Evolutionary conservation across 1,140 invertebrate genomes (phyloP), one percentile per base, ranked within the genome.

Genomic region (Drosophila sucinea): DNA sequence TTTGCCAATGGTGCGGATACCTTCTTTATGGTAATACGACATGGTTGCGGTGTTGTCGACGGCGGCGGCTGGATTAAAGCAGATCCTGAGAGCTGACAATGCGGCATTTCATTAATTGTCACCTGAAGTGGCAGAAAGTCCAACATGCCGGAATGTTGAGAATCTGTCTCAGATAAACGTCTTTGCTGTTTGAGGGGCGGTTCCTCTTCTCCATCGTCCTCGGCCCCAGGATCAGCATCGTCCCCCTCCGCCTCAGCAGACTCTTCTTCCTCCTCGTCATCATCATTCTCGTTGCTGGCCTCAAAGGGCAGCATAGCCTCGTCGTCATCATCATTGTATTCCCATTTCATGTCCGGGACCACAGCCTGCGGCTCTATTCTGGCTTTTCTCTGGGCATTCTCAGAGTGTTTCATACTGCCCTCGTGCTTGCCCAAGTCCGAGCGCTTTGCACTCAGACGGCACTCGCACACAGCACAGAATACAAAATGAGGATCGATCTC

Each of bases 401-500:
- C 85, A 38, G 85, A 74, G 41, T 90, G 85, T 23, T 90, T 90
- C 1, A 90, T 90, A 66, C 85, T 90, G 64, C 85, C 86, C 65
- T 90, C 85, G 30, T 90, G 85, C 33, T 90, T 90, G 35, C 85
- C 85, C 1, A 90, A 51, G 33, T 90, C 85, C 0, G 85, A 90
- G 11, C 85, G 81, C 60, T 90, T 90, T 23, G 86, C 89, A 54
- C 86, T 90, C 1, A 90, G 67, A 0, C 85, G 60, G 25, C 85
- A 90, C 51, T 90, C 85, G 33, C 85, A 90, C 4, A 90, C 56
- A 5, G 82, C 79, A 41, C 85, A 90, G 44, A 90, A 90, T 10
- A 90, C 85, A 55, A 90, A 90, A 60, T 90, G 86, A 11, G 85
- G 86, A 86, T 90, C 85, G 1, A 78, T 90, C 51, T 90, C 85